phyloP scores from a whole-genome alignment of 2,113 vertebrate species.

The Acanthochromis polyacanthus region DNA sequence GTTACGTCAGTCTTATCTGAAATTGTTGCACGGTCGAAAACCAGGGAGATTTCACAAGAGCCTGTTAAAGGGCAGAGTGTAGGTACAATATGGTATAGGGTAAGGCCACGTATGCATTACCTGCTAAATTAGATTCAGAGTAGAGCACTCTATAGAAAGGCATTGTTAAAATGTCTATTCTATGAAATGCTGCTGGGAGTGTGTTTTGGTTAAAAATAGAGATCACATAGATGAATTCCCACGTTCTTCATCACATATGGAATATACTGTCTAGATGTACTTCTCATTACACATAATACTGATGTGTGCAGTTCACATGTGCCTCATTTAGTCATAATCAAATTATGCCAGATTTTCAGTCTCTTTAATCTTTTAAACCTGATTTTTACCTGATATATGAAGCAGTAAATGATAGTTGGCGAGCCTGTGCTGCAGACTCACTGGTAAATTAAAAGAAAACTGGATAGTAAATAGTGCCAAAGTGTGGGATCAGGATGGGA shows the following conservation, averaged over 20 bases:
- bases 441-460: neutral
- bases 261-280: neutral
- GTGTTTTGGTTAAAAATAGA: neutral
- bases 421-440: neutral
- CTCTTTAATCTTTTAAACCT: neutral
- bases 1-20: constrained; percentile 31
- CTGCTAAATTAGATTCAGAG: constrained; percentile 14
- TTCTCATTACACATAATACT: neutral
- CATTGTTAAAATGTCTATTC: constrained; percentile 20
- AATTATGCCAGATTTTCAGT: neutral
- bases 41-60: constrained; percentile 27
- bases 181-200: constrained; percentile 7
- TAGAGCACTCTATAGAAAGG: neutral
- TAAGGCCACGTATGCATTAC: constrained; percentile 11
- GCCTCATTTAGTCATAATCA: neutral
- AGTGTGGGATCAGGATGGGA: neutral
- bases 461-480: neutral
- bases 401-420: neutral
- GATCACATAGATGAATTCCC: neutral
- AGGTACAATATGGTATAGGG: neutral
- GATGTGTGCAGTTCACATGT: constrained; percentile 1
- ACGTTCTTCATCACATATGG: neutral
- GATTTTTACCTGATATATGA: neutral
- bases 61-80: constrained; percentile 26
- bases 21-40: neutral